These are phyloP conservation scores for Diplazon laetatorius DNA, from an alignment of 2,888 invertebrate species.

Conservation along the genomic window DNA sequence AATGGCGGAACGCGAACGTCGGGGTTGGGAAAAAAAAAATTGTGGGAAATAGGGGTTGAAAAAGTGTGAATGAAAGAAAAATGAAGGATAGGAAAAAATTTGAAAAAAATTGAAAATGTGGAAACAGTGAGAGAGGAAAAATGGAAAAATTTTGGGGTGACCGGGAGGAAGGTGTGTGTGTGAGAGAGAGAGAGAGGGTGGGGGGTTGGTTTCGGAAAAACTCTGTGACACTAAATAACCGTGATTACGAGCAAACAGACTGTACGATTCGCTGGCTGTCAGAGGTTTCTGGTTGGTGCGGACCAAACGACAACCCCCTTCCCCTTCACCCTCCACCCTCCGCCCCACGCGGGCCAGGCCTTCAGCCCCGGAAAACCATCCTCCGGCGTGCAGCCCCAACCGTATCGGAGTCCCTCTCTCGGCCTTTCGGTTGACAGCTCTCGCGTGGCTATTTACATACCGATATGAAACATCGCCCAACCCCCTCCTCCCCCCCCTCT, in stretches of 20 bases:
- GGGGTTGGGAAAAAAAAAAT: no score
- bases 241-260: constrained; percentile 64
- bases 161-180: background rate
- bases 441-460: constrained; percentile 66
- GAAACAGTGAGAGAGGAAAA: background rate
- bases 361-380: constrained; percentile 5
- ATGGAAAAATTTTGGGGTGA: constrained; percentile 25
- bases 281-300: constrained; percentile 1
- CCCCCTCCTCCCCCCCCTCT: no score
- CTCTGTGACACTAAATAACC: constrained; percentile 61
- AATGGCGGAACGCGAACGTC: no score
- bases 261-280: constrained; percentile 45
- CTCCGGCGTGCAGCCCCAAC: constrained; percentile 15
- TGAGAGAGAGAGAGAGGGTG: background rate
- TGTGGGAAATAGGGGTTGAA: constrained; percentile 28
- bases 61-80: background rate
- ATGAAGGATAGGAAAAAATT: no score
- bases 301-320: background rate
- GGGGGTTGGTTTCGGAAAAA: constrained; percentile 46
- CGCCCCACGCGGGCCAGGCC: background rate
- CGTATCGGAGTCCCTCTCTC: constrained; percentile 39
- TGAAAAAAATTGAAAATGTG: no score
- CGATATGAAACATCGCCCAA: constrained; percentile 65
- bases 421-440: constrained; percentile 48
- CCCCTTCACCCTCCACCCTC: no score